Percentiles rank a stretch among this genome's conserved stretches.
phyloP scores from a whole-genome alignment of 2,113 vertebrate species.

The Bubo bubo region DNA sequence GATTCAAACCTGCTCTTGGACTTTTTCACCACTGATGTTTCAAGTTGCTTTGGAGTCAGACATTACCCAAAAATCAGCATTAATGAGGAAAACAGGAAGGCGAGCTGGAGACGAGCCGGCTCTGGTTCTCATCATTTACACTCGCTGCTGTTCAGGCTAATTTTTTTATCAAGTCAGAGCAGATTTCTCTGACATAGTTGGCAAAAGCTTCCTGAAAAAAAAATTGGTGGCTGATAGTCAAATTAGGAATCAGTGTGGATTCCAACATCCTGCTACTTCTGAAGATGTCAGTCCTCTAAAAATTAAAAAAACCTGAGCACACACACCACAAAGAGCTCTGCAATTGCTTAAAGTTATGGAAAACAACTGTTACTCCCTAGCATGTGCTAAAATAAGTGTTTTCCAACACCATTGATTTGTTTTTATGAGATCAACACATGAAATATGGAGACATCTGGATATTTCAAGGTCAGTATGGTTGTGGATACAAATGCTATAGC shows the following conservation, averaged over 20 bases:
- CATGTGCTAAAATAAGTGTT: neutral
- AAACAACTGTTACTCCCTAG: constrained; percentile 1
- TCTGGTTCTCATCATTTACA: constrained; percentile 64
- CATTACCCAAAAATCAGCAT: constrained; percentile 36
- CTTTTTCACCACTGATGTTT: neutral
- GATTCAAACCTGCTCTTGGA: constrained; percentile 21
- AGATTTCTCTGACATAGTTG: constrained; percentile 17
- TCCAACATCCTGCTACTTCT: constrained; percentile 6
- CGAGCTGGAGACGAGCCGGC: neutral
- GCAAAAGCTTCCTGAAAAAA: neutral
- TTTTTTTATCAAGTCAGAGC: constrained; percentile 41
- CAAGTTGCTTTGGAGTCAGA: constrained; percentile 38
- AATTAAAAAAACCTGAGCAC: neutral
- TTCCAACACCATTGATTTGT: neutral
- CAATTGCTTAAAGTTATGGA: neutral
- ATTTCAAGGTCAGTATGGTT: neutral
- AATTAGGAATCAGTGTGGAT: neutral
- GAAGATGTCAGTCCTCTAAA: neutral
- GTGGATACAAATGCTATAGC: neutral
- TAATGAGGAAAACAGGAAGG: constrained; percentile 62
- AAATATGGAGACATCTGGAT: neutral
- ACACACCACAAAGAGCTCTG: neutral
- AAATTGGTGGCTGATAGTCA: neutral
- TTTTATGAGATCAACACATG: neutral
- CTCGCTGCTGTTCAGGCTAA: neutral